A percentile compares a stretch with the other conserved stretches of the same genome.
These are phyloP conservation scores for Drosophila diplacantha DNA, from an alignment of 2,888 invertebrate genomes.

Conservation along the genomic window DNA sequence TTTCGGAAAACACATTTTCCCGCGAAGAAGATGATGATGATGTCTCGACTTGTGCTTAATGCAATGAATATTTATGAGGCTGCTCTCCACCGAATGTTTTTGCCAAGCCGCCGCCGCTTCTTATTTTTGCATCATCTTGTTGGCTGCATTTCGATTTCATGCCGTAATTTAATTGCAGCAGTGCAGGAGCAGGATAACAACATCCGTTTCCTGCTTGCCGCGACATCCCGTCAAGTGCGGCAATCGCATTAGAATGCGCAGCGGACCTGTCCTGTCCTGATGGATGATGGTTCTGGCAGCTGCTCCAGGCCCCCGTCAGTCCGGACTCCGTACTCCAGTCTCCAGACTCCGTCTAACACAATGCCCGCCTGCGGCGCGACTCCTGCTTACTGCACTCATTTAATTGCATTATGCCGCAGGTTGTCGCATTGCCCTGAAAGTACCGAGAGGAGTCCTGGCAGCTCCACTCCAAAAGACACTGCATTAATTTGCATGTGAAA, in stretches of 20 bases:
- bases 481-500: slow-evolving; percentile 69
- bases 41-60: slow-evolving; percentile 41
- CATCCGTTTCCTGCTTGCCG: slow-evolving; percentile 62
- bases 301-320: slow-evolving; percentile 6
- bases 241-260: slow-evolving; percentile 69
- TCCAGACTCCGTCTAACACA: slow-evolving; percentile 24
- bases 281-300: slow-evolving; percentile 46
- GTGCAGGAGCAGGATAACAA: slow-evolving; percentile 44
- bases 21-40: slow-evolving; percentile 7
- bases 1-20: slow-evolving; percentile 36
- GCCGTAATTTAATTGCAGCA: slow-evolving; percentile 66
- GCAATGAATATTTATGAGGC: slow-evolving; percentile 68
- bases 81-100: slow-evolving; percentile 17
- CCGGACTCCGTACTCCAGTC: slow-evolving; percentile 24
- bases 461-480: slow-evolving; percentile 44
- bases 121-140: slow-evolving; percentile 25
- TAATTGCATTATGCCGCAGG: slow-evolving; percentile 73
- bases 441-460: slow-evolving; percentile 30
- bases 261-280: slow-evolving; percentile 42
- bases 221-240: slow-evolving; percentile 63
- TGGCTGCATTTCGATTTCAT: slow-evolving; percentile 51
- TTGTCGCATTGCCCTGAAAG: slow-evolving; percentile 50
- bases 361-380: slow-evolving; percentile 38
- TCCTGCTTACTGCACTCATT: slow-evolving; percentile 66
- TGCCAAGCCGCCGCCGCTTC: slow-evolving; percentile 8